phyloP scores from a whole-genome alignment of 2,113 vertebrate species.

The Ammodytes dubius region DNA sequence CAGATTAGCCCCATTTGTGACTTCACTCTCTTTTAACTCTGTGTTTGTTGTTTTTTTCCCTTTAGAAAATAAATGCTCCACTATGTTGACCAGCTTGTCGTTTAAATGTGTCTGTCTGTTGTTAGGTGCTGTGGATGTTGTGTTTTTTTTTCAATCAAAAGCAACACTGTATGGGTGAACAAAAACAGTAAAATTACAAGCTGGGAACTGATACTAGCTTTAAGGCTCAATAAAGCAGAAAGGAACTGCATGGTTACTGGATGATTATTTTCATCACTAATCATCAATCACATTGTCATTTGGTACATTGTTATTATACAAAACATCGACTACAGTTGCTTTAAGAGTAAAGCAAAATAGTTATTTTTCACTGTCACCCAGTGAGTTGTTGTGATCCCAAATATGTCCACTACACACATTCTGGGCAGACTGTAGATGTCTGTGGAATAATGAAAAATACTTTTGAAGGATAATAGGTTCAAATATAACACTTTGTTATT shows the following conservation, averaged over 20 bases:
- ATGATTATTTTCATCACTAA: neutral
- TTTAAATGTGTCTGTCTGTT: neutral
- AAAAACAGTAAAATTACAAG: neutral
- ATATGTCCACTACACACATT: neutral
- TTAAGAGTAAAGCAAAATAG: neutral
- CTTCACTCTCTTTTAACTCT: conserved; percentile 17
- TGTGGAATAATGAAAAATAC: conserved; percentile 13
- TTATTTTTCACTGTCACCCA: neutral
- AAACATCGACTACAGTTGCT: conserved; percentile 14
- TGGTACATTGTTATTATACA: neutral
- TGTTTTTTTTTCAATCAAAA: neutral
- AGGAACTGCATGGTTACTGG: neutral
- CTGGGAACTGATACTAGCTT: neutral
- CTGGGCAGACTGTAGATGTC: neutral
- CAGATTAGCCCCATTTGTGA: conserved; percentile 23
- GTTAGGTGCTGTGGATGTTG: neutral
- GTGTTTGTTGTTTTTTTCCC: neutral
- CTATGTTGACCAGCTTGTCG: neutral
- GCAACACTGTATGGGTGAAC: neutral
- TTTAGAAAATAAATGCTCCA: neutral
- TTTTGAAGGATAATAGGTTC: neutral
- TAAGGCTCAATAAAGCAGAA: neutral
- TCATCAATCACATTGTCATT: conserved; percentile 3
- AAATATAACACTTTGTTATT: neutral
- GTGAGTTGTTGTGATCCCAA: neutral